A percentile compares a stretch with the other conserved stretches of the same genome.
These are phyloP conservation scores for Tortricodes alternella DNA, from an alignment of 2,888 invertebrate species.

Conservation along the genomic window DNA sequence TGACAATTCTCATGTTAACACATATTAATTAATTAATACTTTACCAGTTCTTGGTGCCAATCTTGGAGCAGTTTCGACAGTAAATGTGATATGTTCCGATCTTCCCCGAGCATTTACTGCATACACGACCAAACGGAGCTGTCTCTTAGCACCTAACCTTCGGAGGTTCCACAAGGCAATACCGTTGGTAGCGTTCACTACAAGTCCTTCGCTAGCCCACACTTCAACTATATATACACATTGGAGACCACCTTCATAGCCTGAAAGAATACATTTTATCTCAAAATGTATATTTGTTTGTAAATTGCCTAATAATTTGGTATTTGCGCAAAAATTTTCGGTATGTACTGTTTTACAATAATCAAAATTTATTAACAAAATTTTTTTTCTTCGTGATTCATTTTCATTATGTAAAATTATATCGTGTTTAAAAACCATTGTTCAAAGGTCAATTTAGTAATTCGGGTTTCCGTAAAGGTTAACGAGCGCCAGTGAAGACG, in stretches of 20 bases:
- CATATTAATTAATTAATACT: too few relatives aligned
- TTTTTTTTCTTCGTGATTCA: background rate
- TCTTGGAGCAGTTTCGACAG: constrained; percentile 67
- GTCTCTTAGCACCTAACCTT: constrained; percentile 89
- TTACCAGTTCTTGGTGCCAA: constrained; percentile 67
- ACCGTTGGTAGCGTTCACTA: constrained; percentile 87
- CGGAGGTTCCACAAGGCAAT: constrained; percentile 89
- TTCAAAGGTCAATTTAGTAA: constrained; percentile 12
- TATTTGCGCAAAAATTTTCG: background rate
- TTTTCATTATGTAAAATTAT: background rate
- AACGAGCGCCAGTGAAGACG: too few relatives aligned
- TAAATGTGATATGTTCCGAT: constrained; percentile 85
- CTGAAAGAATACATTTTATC: too few relatives aligned
- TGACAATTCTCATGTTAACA: too few relatives aligned
- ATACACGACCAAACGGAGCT: constrained; percentile 90
- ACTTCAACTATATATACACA: constrained; percentile 89
- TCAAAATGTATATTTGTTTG: background rate
- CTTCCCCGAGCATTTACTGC: constrained; percentile 92
- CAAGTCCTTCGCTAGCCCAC: constrained; percentile 83
- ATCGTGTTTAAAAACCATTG: constrained; percentile 13
- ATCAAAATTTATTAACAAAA: background rate
- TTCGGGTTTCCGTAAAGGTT: background rate
- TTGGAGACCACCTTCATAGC: constrained; percentile 91
- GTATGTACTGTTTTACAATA: background rate
- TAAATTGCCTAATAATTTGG: too few relatives aligned